These are phyloP conservation scores for Trichogramma dendrolimi DNA, from an alignment of 2,888 invertebrate genomes.

Conservation along the genomic window DNA sequence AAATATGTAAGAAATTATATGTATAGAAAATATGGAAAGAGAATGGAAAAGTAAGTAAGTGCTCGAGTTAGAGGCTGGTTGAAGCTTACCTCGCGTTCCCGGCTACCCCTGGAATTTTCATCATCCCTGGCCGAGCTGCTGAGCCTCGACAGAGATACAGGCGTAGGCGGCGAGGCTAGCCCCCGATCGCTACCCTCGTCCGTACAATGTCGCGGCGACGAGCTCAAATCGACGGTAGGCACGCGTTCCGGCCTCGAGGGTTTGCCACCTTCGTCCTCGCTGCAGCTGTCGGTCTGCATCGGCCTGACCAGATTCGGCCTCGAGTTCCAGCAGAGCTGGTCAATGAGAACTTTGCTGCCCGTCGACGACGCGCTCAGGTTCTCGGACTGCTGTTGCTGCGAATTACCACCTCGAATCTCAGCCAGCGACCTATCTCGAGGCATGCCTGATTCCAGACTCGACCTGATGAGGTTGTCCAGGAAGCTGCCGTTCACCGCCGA, in stretches of 20 bases:
- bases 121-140: conserved; percentile 45
- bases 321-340: conserved; percentile 65
- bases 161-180: conserved; percentile 46
- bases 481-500: conserved; percentile 71
- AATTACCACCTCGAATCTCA: conserved; percentile 53
- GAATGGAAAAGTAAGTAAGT: too few species aligned
- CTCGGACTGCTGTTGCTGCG: conserved; percentile 56
- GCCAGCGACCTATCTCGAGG: conserved; percentile 29
- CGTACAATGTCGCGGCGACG: conserved; percentile 45
- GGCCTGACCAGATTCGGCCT: conserved; percentile 55
- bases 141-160: conserved; percentile 37
- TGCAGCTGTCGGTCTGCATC: conserved; percentile 48
- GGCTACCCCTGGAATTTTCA: conserved; percentile 44
- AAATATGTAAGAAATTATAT: too few species aligned
- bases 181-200: conserved; percentile 46
- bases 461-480: conserved; percentile 78
- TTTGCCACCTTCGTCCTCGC: conserved; percentile 52
- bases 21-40: too few species aligned
- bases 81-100: conserved; percentile 41
- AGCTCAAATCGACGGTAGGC: conserved; percentile 50
- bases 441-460: conserved; percentile 70
- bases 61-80: too few species aligned
- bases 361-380: conserved; percentile 51
- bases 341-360: conserved; percentile 60
- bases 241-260: conserved; percentile 48